Conservation (phyloP, 2,113 vertebrate genomes). For the Rattus rattus region DNA sequence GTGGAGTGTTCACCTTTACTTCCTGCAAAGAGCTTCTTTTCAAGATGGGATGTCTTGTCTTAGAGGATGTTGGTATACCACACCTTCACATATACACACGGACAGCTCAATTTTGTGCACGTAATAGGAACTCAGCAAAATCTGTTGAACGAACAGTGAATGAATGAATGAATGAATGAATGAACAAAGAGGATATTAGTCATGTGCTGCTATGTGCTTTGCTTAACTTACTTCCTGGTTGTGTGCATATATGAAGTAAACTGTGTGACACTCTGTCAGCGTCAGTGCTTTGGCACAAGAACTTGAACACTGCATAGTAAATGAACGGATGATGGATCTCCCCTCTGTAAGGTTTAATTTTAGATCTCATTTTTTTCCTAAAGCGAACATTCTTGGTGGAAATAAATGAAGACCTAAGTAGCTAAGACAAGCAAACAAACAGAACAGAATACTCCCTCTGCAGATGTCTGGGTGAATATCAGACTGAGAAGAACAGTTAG, state of each 20-base stretch:
- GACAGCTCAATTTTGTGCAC: neutral
- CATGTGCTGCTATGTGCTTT: neutral
- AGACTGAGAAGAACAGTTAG: neutral
- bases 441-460: neutral
- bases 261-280: neutral
- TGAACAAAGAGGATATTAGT: neutral
- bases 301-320: neutral
- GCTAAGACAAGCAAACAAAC: neutral
- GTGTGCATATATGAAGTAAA: neutral
- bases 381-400: constrained; percentile 27
- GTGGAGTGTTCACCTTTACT: neutral
- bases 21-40: neutral
- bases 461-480: neutral
- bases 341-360: neutral
- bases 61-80: neutral
- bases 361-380: neutral
- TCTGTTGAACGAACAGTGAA: neutral
- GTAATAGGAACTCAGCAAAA: neutral
- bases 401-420: neutral
- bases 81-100: fast-evolving
- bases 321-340: neutral
- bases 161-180: constrained; percentile 14
- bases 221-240: neutral
- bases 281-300: neutral
- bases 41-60: neutral